Base-by-base conservation (phyloP, 2,113 vertebrate genomes). In the Isichthys henryi region DNA sequence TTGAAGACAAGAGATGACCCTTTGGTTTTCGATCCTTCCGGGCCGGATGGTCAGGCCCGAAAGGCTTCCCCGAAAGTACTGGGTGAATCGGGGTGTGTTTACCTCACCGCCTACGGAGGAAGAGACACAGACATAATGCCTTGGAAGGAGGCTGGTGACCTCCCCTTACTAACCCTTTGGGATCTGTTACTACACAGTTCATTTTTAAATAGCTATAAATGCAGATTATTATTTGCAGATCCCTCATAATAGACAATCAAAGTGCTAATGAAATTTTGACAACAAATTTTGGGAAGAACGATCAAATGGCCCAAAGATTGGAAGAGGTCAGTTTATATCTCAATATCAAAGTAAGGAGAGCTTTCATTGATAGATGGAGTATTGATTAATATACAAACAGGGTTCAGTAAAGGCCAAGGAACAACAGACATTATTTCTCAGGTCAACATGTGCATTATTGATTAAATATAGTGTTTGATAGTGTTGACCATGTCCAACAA, bases 1-100 rank as follows among this genome's bases (percentile, higher is more conserved):
- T 88, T 97, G 97, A 91, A 97, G 94, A 92, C 97, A 98, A 93
- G 97, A 97, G 92, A 97, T 97, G 92, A 97, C 96, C 92, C 97
- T 97, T 92, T 97, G 97, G 87, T 96, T 97, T 92, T 97, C 97
- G 90, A 97, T 97, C 93, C 96, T 97, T n/a, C 97, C 97, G 5
- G 97, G 96, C 5, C 96, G 95, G 46, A 98, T 96, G 21, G 96
- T 97, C 45, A 98, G 96, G 15, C 97, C 96, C 27, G 97, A 97
- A 91, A 98, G 95, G 91, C 96, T 97, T 87, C 97, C 97, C 0
- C 96, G 96, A 92, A 97, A 97, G 91, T 96, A 97, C 74, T 98
- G 97, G 90, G 97, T 95, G 93, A 97, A 97, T 27, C 96, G 96
- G 0, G 97, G 96, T 84, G 97, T 97, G 56, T 93, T 92, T 70